phyloP scores from a whole-genome alignment of 2,888 invertebrate species.

The Malthinus flaveolus region DNA sequence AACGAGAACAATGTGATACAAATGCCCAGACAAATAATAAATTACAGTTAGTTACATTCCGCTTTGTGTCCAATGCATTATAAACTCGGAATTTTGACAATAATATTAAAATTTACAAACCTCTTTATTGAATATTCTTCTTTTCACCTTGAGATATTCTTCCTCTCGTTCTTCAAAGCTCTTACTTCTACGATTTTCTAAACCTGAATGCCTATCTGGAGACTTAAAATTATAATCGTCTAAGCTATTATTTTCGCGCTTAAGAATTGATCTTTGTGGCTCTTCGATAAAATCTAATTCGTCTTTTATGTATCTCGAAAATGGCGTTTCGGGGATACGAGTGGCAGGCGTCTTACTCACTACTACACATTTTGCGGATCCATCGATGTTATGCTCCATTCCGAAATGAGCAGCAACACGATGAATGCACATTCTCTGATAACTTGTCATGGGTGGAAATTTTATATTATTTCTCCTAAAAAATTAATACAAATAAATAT shows the following conservation, averaged over 20 bases:
- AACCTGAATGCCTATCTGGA: constrained; percentile 64
- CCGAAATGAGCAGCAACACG: constrained; percentile 92
- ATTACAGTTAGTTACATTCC: too few relatives aligned
- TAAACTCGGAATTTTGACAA: neutral
- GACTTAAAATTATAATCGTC: constrained; percentile 69
- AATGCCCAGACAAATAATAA: neutral
- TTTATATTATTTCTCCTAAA: constrained; percentile 74
- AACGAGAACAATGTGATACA: neutral
- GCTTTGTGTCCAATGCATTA: neutral
- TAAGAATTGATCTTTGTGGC: constrained; percentile 77
- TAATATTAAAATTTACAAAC: constrained; percentile 34
- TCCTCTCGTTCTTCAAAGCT: constrained; percentile 91
- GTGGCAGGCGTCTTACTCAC: constrained; percentile 79
- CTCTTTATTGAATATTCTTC: constrained; percentile 76
- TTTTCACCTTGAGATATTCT: constrained; percentile 82
- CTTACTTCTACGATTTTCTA: constrained; percentile 73
- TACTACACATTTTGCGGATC: constrained; percentile 78
- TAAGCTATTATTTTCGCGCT: constrained; percentile 79
- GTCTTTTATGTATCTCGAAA: constrained; percentile 71
- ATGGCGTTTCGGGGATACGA: constrained; percentile 70
- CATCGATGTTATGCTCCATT: constrained; percentile 91
- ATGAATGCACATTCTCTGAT: constrained; percentile 95
- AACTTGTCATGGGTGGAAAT: constrained; percentile 92
- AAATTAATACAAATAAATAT: neutral
- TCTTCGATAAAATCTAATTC: constrained; percentile 67